Evolutionary conservation across 2,888 invertebrate genomes (phyloP), one percentile per base, ranked within the genome.

Genomic region (Gasteruption jaculator): DNA sequence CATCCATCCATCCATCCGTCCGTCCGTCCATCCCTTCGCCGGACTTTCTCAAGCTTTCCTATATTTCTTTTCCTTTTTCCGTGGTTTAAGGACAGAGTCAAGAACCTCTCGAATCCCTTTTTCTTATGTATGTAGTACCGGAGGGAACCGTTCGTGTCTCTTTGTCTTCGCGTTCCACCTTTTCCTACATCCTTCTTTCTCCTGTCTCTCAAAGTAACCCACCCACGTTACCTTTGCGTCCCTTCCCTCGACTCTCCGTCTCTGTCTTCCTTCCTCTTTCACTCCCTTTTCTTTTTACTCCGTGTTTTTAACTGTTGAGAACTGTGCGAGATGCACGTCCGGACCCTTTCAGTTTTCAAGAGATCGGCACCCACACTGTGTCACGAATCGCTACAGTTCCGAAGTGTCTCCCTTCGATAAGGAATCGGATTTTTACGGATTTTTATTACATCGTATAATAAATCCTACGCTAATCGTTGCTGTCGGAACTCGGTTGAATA

Each of bases 71-170:
- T n/a, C n/a, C n/a, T n/a, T n/a, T 56, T 38, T 56, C 54, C 54
- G 53, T 53, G 57, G 60, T 63, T 61, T 58, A 57, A 63, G 57
- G 56, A 59, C 52, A 57, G 51, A 61, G 58, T 61, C 57, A 58
- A 62, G 58, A 60, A 57, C 56, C 56, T 58, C 58, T 58, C 46
- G 49, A 42, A 48, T 44, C 52, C 51, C 40, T n/a, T n/a, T n/a
- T n/a, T n/a, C n/a, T n/a, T n/a, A n/a, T n/a, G n/a, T n/a, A n/a
- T n/a, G n/a, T n/a, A n/a, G n/a, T n/a, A n/a, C n/a, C n/a, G n/a
- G n/a, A n/a, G n/a, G n/a, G n/a, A n/a, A 46, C 40, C 30, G 39
- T 24, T 34, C 16, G 5, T 29, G 25, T 33, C 26, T 32, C 41
- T 37, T 10, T 20, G 31, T 29, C 24, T 32, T 15, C 22, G 15